Evolutionary conservation across 2,888 invertebrate species (phyloP).

Genomic region (Caenorhabditis macrosperma): DNA sequence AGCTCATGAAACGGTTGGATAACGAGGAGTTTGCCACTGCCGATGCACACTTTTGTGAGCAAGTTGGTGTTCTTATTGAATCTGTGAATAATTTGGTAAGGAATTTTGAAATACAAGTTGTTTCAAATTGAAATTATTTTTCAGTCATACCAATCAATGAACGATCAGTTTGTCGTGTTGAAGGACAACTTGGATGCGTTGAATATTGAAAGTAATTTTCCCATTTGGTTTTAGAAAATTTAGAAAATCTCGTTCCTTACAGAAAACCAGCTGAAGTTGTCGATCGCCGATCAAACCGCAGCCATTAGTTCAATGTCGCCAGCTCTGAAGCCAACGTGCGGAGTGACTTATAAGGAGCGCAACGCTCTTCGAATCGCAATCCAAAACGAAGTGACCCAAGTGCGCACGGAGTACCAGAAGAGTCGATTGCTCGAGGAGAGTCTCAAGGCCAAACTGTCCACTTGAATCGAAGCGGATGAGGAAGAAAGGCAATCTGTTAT

Average conservation of each 20-base stretch:
- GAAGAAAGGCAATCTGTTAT: not conserved
- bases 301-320: slow-evolving; percentile 7
- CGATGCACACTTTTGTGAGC: slow-evolving; percentile 21
- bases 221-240: not conserved
- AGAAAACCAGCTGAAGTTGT: slow-evolving; percentile 29
- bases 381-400: slow-evolving; percentile 28
- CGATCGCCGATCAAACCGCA: slow-evolving; percentile 16
- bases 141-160: slow-evolving; percentile 53
- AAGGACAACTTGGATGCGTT: slow-evolving; percentile 32
- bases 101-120: not conserved
- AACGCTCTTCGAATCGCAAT: slow-evolving; percentile 27
- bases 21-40: not conserved
- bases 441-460: slow-evolving; percentile 38
- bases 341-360: slow-evolving; percentile 46
- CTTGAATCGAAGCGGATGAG: not conserved
- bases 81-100: slow-evolving; percentile 41
- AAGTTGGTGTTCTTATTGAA: slow-evolving; percentile 22
- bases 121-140: slow-evolving; percentile 14
- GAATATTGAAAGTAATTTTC: slow-evolving; percentile 32
- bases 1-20: slow-evolving; percentile 26
- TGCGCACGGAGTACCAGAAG: slow-evolving; percentile 49
- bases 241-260: slow-evolving; percentile 2
- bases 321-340: slow-evolving; percentile 16
- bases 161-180: slow-evolving; percentile 32
- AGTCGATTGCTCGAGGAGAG: slow-evolving; percentile 46